A percentile compares a stretch with the other conserved stretches of the same genome.
Conservation (phyloP, 2,888 invertebrate genomes). For the Syrphus vitripennis region DNA sequence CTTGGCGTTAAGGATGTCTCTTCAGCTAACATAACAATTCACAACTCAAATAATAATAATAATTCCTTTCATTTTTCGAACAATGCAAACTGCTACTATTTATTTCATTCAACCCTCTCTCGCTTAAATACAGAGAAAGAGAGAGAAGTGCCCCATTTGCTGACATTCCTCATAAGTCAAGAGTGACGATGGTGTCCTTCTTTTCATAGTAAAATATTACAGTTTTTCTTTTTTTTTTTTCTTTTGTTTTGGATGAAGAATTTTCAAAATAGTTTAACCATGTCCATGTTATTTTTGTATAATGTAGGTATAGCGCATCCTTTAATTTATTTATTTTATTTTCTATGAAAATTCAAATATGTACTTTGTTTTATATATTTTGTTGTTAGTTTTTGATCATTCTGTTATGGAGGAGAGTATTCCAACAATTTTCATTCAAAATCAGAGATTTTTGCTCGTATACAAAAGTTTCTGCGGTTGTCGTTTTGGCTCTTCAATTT, state of each 20-base stretch:
- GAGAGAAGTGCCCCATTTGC: neutral
- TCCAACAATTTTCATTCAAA: slow-evolving; percentile 61
- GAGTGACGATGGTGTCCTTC: slow-evolving; percentile 20
- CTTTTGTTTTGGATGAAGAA: neutral
- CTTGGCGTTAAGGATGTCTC: neutral
- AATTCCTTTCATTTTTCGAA: neutral
- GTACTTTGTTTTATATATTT: neutral
- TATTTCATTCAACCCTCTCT: neutral
- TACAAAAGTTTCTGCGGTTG: neutral
- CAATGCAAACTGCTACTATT: neutral
- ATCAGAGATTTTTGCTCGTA: neutral
- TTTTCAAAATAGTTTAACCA: slow-evolving; percentile 41
- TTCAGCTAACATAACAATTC: neutral
- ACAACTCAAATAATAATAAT: neutral
- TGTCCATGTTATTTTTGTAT: slow-evolving; percentile 11
- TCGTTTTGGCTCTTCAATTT: neutral
- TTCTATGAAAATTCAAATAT: neutral
- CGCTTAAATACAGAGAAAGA: neutral
- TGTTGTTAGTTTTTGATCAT: neutral
- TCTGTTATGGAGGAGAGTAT: slow-evolving; percentile 34
- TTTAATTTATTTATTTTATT: slow-evolving; percentile 24
- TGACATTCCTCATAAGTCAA: slow-evolving; percentile 46
- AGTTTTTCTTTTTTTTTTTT: neutral
- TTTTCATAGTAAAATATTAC: neutral
- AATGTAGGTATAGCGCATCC: neutral